Conservation (phyloP, 2,888 invertebrate genomes). For the Agonopterix arenella region DNA sequence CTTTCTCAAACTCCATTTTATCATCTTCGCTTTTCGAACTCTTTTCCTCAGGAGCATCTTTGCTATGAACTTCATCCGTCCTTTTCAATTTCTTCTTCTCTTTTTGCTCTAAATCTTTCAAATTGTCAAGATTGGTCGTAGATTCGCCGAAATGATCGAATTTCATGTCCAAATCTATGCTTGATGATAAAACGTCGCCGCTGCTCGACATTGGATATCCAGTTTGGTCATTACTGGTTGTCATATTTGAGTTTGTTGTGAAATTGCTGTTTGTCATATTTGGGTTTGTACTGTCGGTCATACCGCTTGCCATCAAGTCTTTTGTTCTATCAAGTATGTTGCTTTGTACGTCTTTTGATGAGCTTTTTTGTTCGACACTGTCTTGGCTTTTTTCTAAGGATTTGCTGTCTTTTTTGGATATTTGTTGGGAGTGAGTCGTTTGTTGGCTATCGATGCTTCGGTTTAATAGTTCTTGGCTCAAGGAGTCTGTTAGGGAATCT, state of each 20-base stretch:
- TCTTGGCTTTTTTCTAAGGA: slow-evolving; percentile 51
- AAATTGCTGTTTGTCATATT: slow-evolving; percentile 67
- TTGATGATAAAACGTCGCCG: slow-evolving; percentile 52
- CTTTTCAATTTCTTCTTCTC: slow-evolving; percentile 29
- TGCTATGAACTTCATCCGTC: slow-evolving; percentile 36
- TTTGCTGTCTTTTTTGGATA: slow-evolving; percentile 51
- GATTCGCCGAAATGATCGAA: slow-evolving; percentile 80
- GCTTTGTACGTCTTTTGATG: slow-evolving; percentile 52
- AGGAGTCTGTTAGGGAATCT: slow-evolving; percentile 65
- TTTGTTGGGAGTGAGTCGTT: slow-evolving; percentile 26
- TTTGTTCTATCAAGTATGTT: slow-evolving; percentile 52
- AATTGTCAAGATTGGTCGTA: slow-evolving; percentile 45
- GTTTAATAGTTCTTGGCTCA: slow-evolving; percentile 59
- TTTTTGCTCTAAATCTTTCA: slow-evolving; percentile 36
- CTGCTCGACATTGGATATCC: slow-evolving; percentile 67
- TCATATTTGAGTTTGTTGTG: slow-evolving; percentile 64
- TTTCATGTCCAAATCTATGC: slow-evolving; percentile 77
- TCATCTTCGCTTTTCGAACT: neutral
- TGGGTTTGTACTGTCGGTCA: slow-evolving; percentile 60
- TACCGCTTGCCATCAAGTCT: slow-evolving; percentile 47
- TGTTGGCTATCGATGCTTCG: slow-evolving; percentile 57
- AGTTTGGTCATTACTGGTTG: slow-evolving; percentile 55
- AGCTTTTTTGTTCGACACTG: slow-evolving; percentile 57
- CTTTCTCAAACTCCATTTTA: slow-evolving; percentile 15
- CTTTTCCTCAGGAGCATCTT: slow-evolving; percentile 25